phyloP scores from a whole-genome alignment of 1,140 invertebrate species.

The Himalopsyche phryganea region DNA sequence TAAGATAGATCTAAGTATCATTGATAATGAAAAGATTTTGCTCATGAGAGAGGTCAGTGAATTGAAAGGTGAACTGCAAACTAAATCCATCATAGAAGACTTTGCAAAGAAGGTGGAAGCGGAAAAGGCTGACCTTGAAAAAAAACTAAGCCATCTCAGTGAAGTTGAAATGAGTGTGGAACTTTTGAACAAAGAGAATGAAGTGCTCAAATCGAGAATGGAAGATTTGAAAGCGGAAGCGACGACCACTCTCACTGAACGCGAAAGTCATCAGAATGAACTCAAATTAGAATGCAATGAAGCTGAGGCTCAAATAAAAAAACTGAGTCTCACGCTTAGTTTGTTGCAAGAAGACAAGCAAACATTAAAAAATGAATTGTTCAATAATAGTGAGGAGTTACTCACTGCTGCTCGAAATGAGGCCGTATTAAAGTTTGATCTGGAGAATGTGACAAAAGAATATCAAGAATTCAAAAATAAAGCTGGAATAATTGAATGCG shows the following conservation, averaged over 20 bases:
- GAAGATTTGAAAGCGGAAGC: background rate
- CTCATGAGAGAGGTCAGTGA: constrained; percentile 45
- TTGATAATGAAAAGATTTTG: constrained; percentile 51
- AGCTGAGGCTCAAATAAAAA: constrained; percentile 27
- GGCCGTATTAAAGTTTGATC: no score
- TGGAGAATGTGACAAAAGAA: background rate
- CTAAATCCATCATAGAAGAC: constrained; percentile 26
- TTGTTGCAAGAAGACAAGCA: constrained; percentile 32
- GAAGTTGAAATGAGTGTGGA: constrained; percentile 9
- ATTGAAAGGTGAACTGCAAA: constrained; percentile 37
- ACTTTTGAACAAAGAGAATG: constrained; percentile 8
- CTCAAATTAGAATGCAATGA: no score
- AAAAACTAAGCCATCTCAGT: constrained; percentile 10
- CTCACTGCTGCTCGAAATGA: no score
- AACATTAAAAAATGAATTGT: constrained; percentile 2
- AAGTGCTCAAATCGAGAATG: constrained; percentile 10
- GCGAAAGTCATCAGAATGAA: no score
- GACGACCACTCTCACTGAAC: no score
- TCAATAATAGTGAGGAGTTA: constrained; percentile 1
- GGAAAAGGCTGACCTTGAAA: constrained; percentile 20
- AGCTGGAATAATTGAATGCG: no score
- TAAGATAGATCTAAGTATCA: constrained; percentile 45
- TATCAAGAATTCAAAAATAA: constrained; percentile 1
- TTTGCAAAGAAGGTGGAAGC: constrained; percentile 25
- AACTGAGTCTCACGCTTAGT: constrained; percentile 35